Base-by-base conservation (phyloP, 2,113 vertebrate species). In the Notothenia coriiceps region DNA sequence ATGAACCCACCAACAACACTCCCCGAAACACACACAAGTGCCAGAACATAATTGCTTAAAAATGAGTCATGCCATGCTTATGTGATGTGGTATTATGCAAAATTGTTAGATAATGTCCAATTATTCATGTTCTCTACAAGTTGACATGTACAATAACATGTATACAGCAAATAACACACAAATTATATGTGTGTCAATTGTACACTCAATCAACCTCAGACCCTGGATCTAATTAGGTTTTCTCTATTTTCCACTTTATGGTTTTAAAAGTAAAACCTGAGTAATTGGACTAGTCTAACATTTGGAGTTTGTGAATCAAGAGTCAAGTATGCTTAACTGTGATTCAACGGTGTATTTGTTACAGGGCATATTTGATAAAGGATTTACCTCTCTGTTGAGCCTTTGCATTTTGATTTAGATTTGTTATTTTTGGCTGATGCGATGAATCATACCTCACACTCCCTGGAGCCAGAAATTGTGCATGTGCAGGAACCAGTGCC, bases 401-500 rank as follows among this genome's bases (percentile, higher is more conserved):
- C 95, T 96, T 81, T 93, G 88, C 85, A 87, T 94, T 93, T 93
- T 93, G 87, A 90, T 91, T 93, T 84, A 87, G 91, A 87, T 50
- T 88, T 89, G 89, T 49, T 94, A 95, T 96, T 96, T 96, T 97
- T 96, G 95, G 95, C 94, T 94, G 93, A 89, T 88, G 92, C 91
- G 95, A 95, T 94, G 96, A 95, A 95, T 98, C 98, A 98, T 99
- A 99, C 98, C 98, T 99, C 98, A 84, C 98, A 99, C 96, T 99
- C 98, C 96, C 98, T 96, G 96, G 98, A 98, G 95, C 97, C 96
- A 92, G 98, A 98, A 93, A 99, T 97, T 96, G 97, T 99, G 94
- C 98, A 99, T 68, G 97, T 99, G 96, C 98, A 99, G 94, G 98
- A 96, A 74, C 97, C 97, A 85, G 97, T 97, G 95, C 98, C 98